Evolutionary conservation across 2,797 vertebrate species (phyloP).

Genomic region (Alauda arvensis): DNA sequence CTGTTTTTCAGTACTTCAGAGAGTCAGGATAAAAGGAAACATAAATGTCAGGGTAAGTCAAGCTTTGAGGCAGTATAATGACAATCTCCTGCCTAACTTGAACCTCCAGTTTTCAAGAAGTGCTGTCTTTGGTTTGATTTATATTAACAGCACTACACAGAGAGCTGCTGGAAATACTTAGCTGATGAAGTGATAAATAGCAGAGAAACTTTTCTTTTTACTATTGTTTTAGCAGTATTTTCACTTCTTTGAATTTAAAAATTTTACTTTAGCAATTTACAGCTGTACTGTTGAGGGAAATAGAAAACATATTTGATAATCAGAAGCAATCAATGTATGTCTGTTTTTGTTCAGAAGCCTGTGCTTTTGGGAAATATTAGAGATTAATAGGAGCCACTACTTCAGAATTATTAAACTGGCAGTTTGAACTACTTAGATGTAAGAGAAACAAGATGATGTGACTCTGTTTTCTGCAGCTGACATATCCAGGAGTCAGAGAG

Average conservation of each 20-base stretch:
- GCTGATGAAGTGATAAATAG: not conserved
- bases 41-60: constrained; percentile 3
- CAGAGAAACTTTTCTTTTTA: not conserved
- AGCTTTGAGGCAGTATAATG: not conserved
- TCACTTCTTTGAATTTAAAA: not conserved
- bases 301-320: not conserved
- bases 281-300: not conserved
- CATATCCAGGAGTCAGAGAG: not conserved
- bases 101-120: not conserved
- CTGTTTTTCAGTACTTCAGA: not conserved
- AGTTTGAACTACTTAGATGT: not conserved
- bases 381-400: not conserved
- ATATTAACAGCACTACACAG: not conserved
- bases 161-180: not conserved
- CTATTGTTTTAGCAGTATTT: not conserved
- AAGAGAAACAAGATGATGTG: not conserved
- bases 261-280: not conserved
- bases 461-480: not conserved
- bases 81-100: not conserved
- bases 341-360: not conserved
- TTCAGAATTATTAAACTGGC: not conserved
- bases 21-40: not conserved
- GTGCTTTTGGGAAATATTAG: not conserved
- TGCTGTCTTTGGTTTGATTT: not conserved
- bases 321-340: not conserved